Evolutionary conservation across 92 coral and sea anemone genomes (phyloP).

Genomic region (Meandrina meandrites): DNA sequence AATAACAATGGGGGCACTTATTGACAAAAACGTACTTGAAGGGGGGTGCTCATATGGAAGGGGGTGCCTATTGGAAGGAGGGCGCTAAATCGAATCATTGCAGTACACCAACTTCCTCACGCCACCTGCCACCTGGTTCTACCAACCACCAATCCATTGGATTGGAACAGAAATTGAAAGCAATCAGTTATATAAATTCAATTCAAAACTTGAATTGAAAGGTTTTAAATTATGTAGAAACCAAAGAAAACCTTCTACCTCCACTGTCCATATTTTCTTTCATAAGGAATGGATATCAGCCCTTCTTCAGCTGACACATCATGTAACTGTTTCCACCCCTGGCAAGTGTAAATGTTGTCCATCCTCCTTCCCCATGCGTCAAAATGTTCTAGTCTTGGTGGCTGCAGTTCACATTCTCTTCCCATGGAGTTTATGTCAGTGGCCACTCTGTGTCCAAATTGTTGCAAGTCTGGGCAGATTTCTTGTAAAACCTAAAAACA

Average conservation of each 20-base stretch:
- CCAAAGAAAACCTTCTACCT: conserved; percentile 52
- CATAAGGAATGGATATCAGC: conserved; percentile 79
- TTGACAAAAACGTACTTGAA: too few relatives aligned
- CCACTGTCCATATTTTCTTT: conserved; percentile 81
- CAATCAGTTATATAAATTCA: too few relatives aligned
- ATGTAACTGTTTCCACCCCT: conserved; percentile 85
- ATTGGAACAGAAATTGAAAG: background rate
- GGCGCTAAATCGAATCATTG: too few relatives aligned
- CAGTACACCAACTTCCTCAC: too few relatives aligned
- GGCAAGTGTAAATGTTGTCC: conserved; percentile 79
- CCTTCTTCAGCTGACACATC: conserved; percentile 90
- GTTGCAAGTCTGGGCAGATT: conserved; percentile 73
- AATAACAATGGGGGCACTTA: too few relatives aligned
- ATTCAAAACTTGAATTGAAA: background rate
- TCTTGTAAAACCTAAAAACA: conserved; percentile 65
- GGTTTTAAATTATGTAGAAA: background rate
- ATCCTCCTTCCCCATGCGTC: conserved; percentile 92
- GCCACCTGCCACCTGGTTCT: too few relatives aligned
- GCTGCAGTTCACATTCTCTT: conserved; percentile 74
- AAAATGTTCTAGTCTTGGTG: conserved; percentile 77
- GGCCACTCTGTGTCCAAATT: conserved; percentile 88
- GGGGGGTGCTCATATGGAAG: too few relatives aligned
- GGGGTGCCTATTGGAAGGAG: too few relatives aligned
- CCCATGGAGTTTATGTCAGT: conserved; percentile 79
- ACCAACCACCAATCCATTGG: background rate